phyloP scores from a whole-genome alignment of 2,888 invertebrate species.

The Campoplex nolae region DNA sequence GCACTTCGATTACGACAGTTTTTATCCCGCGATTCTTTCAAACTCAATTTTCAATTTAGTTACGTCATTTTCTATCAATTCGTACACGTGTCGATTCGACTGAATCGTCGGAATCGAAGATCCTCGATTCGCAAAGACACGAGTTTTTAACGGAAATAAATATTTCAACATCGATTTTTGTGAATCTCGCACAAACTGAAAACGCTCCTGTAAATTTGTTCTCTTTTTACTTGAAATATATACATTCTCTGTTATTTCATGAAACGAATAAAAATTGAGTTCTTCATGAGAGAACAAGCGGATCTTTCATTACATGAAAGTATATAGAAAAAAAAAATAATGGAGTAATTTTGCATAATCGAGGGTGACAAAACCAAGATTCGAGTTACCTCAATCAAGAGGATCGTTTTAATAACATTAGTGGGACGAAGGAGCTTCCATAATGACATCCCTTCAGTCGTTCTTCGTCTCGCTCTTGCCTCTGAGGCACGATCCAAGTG shows the following conservation, averaged over 20 bases:
- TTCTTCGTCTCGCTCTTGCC: constrained; percentile 1
- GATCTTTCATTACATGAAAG: background rate
- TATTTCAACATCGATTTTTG: background rate
- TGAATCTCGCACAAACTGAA: background rate
- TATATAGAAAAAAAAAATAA: background rate
- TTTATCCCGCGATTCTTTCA: constrained; percentile 9
- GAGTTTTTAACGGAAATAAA: background rate
- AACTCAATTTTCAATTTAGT: constrained; percentile 19
- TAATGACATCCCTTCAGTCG: constrained; percentile 46
- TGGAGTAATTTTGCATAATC: constrained; percentile 4
- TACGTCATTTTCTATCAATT: constrained; percentile 7
- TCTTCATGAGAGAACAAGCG: background rate
- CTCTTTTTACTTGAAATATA: background rate
- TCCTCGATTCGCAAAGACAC: background rate
- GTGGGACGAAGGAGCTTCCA: constrained; percentile 26
- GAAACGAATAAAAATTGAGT: background rate
- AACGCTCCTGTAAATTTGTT: background rate
- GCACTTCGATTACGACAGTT: constrained; percentile 15
- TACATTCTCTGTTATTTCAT: background rate
- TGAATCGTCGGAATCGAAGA: background rate
- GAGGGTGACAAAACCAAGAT: constrained; percentile 1
- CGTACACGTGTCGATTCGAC: background rate
- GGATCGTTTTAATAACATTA: constrained; percentile 50
- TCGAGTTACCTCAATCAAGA: constrained; percentile 1
- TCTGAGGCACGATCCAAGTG: constrained; percentile 19